phyloP scores from a whole-genome alignment of 2,797 vertebrate genomes.

The Coccyzus lansbergi region DNA sequence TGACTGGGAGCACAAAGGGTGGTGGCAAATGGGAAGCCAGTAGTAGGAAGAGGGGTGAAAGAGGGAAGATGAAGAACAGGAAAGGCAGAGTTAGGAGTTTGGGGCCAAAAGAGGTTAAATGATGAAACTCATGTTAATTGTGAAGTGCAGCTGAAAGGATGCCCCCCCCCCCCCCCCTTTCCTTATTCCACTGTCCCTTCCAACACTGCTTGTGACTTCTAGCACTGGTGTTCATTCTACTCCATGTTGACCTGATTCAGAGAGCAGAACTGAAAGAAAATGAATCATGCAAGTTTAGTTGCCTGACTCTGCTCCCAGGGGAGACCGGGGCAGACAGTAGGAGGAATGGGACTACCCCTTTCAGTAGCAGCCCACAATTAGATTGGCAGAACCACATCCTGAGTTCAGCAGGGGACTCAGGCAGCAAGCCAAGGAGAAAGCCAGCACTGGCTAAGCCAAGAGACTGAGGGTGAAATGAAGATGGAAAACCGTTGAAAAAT shows the following conservation, averaged over 20 bases:
- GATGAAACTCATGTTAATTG: not conserved
- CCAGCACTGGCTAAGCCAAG: conserved; percentile 35
- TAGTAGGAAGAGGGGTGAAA: not conserved
- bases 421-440: conserved; percentile 57
- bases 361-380: conserved; percentile 58
- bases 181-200: not conserved
- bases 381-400: conserved; percentile 64
- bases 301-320: conserved; percentile 33
- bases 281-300: not conserved
- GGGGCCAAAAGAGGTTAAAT: not conserved
- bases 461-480: conserved; percentile 37
- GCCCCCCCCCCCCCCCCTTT: no score
- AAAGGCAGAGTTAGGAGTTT: not conserved
- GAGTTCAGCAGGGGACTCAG: conserved; percentile 55
- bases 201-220: not conserved
- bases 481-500: conserved; percentile 23
- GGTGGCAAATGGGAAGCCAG: not conserved
- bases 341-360: conserved; percentile 34
- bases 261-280: conserved; percentile 34
- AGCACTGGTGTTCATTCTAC: not conserved
- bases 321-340: conserved; percentile 32
- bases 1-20: not conserved
- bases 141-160: not conserved
- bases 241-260: conserved; percentile 1
- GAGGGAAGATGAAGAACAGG: not conserved